Evolutionary conservation across 2,888 invertebrate species (phyloP), one percentile per base, ranked within the genome.

Genomic region (Cyclophora punctaria): DNA sequence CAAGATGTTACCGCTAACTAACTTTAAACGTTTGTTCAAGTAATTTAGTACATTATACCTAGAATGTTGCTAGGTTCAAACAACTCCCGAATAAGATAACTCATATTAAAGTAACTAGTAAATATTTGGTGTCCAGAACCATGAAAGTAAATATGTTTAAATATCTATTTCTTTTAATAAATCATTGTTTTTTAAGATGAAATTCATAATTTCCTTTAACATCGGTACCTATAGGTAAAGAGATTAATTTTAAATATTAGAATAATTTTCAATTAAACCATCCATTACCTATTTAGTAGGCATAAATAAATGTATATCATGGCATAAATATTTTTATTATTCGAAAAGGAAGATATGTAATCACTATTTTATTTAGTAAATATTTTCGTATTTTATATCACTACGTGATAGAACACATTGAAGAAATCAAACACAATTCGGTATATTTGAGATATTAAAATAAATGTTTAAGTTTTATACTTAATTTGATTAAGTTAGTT

Each of bases 331-430:
- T 66, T 68, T 66, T 60, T 71, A 68, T 63, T 73, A 72, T 74
- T 66, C 69, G 68, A 62, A 75, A 80, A 80, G 72, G 73, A 82
- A 84, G 79, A 82, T 83, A 83, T 83, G 80, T 76, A 67, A 73
- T 69, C 66, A 70, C 75, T 77, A 76, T 72, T 75, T 71, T 60
- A 69, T 67, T 71, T 58, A 64, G 65, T 57, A 61, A 60, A 69
- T 64, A 20, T 20, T 20, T 20, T 20, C 20, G 20, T 57, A 57
- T 70, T 74, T 75, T 73, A 70, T 66, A 81, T 73, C 80, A 80
- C 80, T 75, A 74, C 55, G 79, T 80, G 80, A 80, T 72, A 58
- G 37, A 37, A 37, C 37, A 69, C 65, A 66, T 67, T 58, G 55
- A 64, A 37, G 37, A 37, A 37, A 4, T 4, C 5, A 37, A 37